Base-by-base conservation (phyloP, 2,113 vertebrate species). In the Anguilla rostrata region DNA sequence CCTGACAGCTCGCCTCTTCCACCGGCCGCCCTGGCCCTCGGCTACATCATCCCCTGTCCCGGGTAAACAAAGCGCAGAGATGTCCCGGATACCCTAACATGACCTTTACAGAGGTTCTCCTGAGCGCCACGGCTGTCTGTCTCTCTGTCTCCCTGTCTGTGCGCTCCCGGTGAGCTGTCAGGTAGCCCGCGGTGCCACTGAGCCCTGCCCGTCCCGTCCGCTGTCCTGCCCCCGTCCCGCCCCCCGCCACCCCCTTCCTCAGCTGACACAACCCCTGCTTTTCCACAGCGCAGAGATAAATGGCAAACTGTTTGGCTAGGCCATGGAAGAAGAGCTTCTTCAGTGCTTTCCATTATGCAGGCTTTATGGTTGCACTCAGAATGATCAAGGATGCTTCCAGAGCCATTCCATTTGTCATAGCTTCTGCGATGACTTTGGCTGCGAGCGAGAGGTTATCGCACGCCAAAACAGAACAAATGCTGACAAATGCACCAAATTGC, bases 1-100 rank as follows among this genome's bases (percentile, higher is more conserved):
- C 86, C 86, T 94, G 94, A 94, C 93, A 94, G 93, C 90, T 92
- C 83, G 87, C 86, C 87, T 88, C 88, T 88, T 80, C 90, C 83
- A 89, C 85, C 86, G 83, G 86, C 85, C 88, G 85, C 85, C 79
- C 88, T 84, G 34, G 88, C 88, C 90, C 60, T 46, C 84, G 63
- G 85, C 87, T 83, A 87, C 87, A 81, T 57, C 89, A 86, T 90
- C 88, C 87, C 88, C 82, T 79, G 87, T 90, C 87, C 89, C 71
- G 83, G 86, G 89, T 90, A 91, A 87, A 88, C 88, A 81, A 88
- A 89, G 78, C 78, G 75, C 34, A 82, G 60, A 88, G 87, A 89
- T 91, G 90, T 92, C 90, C 90, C 90, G 85, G 87, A 82, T 91
- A 39, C 87, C 88, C 90, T 87, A 88, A 80, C 87, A 75, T 89